Evolutionary conservation across 1,140 invertebrate species (phyloP), one percentile per base, ranked within the genome.

Genomic region (Cecropterus lyciades): DNA sequence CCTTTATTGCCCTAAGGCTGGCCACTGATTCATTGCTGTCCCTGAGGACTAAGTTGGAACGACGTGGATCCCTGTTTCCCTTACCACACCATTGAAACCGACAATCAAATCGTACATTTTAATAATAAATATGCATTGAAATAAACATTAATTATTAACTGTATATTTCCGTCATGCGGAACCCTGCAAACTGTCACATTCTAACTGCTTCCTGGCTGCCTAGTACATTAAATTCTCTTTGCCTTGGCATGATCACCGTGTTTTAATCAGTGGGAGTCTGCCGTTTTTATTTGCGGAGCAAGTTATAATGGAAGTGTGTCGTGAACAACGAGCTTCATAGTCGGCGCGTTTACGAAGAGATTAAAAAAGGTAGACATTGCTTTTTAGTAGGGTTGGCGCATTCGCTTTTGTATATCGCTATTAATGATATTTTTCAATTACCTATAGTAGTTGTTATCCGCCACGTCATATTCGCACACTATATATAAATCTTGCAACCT

Each of bases 251-350:
- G 60, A 63, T 63, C 48, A 33, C 42, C 14, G 48, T 63, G 60
- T 63, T 63, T 63, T 63, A 63, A 62, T 62, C 59, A 51, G 57
- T 40, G 10, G 16, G 46, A 62, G 59, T 46, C 17, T 49, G 45
- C 6, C 42, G 59, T 63, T 63, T 63, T 63, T 63, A 52, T 63
- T 63, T 52, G 30, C 48, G 17, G 46, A 63, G 46, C 57, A 14
- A 24, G 46, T 63, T 63, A 63, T 51, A 63, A 51, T 63, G 59
- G 51, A 63, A 63, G 59, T 63, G 40, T 63, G 59, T 52, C 59
- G 46, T 51, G 13, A 63, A 63, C 48, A 63, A 48, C 48, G 37
- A 48, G 16, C 16, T 27, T 63, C 17, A 62, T 60, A 60, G 57
- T 30, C 10, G 45, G 17, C 57, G 30, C 30, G 57, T 48, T 62